Conservation (phyloP, 2,797 vertebrate genomes). For the Erethizon dorsatum region DNA sequence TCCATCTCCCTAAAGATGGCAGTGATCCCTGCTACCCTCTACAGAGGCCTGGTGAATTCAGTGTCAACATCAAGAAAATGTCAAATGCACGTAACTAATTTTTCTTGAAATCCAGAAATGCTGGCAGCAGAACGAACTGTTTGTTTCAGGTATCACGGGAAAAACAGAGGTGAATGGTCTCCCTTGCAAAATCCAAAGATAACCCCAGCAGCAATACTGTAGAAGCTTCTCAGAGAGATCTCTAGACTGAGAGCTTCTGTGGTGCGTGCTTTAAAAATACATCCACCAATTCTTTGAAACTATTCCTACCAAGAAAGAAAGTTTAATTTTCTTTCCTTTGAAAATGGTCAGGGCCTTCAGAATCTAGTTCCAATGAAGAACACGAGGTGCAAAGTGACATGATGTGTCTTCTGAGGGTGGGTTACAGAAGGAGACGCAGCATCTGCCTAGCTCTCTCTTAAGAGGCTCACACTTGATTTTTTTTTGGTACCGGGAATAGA, state of each 20-base stretch:
- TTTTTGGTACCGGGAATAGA: no score
- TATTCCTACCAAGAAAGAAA: neutral
- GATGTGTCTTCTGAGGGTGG: neutral
- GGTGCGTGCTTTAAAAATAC: neutral
- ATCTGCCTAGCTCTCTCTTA: neutral
- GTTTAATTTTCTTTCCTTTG: neutral
- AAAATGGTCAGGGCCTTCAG: neutral
- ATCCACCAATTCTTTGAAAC: neutral
- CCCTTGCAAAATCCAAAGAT: neutral
- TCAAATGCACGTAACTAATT: conserved; percentile 49
- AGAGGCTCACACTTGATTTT: neutral
- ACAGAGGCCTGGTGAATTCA: neutral
- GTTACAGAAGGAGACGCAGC: neutral
- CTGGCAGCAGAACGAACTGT: neutral
- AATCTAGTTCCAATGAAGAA: neutral
- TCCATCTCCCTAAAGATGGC: neutral
- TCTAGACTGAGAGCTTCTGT: neutral
- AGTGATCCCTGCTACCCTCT: neutral
- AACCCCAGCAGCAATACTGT: neutral
- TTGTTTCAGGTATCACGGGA: neutral
- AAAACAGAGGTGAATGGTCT: neutral
- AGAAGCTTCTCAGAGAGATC: neutral
- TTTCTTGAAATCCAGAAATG: conserved; percentile 22
- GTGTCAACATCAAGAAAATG: conserved; percentile 34
- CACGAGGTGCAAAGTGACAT: neutral